phyloP scores from a whole-genome alignment of 2,888 invertebrate species.

The Heliconius ismenius region DNA sequence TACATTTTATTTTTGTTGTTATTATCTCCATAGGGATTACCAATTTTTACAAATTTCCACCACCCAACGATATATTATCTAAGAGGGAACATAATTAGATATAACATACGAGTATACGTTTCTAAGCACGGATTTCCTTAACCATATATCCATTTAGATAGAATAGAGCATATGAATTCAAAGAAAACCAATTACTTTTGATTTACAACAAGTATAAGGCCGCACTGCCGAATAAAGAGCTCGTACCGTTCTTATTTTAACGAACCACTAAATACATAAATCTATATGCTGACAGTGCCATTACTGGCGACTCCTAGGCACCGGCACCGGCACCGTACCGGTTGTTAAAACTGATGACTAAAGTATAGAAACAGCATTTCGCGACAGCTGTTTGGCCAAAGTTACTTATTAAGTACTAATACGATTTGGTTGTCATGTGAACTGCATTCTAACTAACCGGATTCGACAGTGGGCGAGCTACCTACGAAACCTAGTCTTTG shows the following conservation, averaged over 20 bases:
- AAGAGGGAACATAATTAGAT: background rate
- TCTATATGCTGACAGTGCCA: conserved; percentile 56
- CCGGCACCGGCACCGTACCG: background rate
- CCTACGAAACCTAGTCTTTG: conserved; percentile 18
- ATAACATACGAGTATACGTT: background rate
- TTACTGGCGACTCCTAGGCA: conserved; percentile 50
- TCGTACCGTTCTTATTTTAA: conserved; percentile 57
- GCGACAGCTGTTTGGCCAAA: conserved; percentile 30
- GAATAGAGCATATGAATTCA: conserved; percentile 27
- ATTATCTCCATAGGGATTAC: background rate
- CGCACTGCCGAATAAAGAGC: conserved; percentile 50
- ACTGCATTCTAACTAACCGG: conserved; percentile 30
- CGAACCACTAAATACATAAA: conserved; percentile 59
- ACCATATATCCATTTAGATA: background rate
- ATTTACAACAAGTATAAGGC: conserved; percentile 54
- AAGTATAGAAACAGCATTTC: conserved; percentile 22
- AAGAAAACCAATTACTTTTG: conserved; percentile 61
- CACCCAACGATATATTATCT: background rate
- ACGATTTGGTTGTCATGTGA: conserved; percentile 28
- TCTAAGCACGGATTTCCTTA: background rate
- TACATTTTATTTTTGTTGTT: background rate
- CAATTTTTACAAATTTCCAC: background rate
- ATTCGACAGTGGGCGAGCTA: conserved; percentile 27
- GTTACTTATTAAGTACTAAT: conserved; percentile 32
- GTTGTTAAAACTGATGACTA: conserved; percentile 34